Base-by-base conservation (phyloP, 1,140 invertebrate species). In the Vollenhovia emeryi region DNA sequence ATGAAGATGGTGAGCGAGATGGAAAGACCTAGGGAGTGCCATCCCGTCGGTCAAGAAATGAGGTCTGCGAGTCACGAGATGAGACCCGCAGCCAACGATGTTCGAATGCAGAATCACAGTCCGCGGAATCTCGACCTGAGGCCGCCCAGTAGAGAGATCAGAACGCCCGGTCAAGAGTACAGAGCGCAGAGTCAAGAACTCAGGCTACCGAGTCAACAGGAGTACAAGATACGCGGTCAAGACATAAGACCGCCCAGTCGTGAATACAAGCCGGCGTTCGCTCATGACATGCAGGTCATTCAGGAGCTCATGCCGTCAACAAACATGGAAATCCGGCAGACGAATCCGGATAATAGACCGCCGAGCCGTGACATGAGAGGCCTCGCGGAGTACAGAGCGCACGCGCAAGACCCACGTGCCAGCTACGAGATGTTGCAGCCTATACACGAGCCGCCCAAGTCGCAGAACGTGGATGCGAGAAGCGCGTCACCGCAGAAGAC, bases 1-100 rank as follows among this genome's bases (percentile, higher is more conserved):
- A 90, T 90, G 21, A 92, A 91, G 24, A 87, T 88, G 84, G 87
- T 91, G 71, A 87, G 48, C 27, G 90, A 91, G 36, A 62, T 89
- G 6, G 90, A 91, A 18, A 86, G 85, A 75, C 27, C 86, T 36
- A 84, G 84, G 3, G 89, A 91, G 8, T 87, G 75, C 21, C 76
- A 68, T 33, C n/a, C 66, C 9, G 43, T 84, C 18, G 80, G n/a
- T 40, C 90, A 86, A 33, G 88, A 89, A 18, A 57, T 82, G 27
- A 85, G 83, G 55, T 15, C 83, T 13, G 48, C 40, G 1, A 87
- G 69, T 76, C 82, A 84, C 11, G 90, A 91, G 40, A 52, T 89
- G 1, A 66, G 87, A 57, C 27, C 9, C 1, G 13, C 62, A 18
- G 52, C 55, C 18, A 79, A 71, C 1, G 89, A 90, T 33, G 27